These are phyloP conservation scores for Ophion obscuratus DNA, from an alignment of 2,888 invertebrate species.

Conservation along the genomic window DNA sequence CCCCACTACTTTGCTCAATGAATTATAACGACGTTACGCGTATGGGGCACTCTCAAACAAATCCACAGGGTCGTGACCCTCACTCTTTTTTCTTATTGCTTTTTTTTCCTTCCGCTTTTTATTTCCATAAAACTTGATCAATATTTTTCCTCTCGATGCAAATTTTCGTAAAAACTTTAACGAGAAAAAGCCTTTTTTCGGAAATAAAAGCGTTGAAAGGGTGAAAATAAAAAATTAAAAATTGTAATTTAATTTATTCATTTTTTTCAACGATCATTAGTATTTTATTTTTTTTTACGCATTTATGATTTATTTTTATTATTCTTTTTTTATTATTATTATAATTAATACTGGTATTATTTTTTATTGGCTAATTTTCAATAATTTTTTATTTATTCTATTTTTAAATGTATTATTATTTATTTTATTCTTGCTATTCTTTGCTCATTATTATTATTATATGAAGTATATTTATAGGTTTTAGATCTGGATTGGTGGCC, in stretches of 20 bases:
- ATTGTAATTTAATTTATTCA: too few species aligned
- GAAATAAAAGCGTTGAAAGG: too few species aligned
- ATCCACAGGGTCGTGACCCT: constrained; percentile 50
- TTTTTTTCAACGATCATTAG: too few species aligned
- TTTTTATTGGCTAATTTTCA: background rate
- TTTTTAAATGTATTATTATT: background rate
- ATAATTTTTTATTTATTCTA: background rate
- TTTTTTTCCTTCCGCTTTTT: background rate
- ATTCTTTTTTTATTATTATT: too few species aligned
- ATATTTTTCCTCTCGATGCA: background rate
- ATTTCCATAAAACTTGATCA: background rate
- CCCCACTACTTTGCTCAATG: constrained; percentile 36
- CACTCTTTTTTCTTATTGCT: constrained; percentile 12
- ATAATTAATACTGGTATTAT: background rate
- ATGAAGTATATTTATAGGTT: constrained; percentile 83
- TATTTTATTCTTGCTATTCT: background rate
- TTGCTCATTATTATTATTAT: background rate
- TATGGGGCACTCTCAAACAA: constrained; percentile 14
- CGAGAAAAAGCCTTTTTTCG: background rate
- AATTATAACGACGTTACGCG: constrained; percentile 44
- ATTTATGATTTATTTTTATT: too few species aligned
- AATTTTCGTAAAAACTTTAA: background rate
- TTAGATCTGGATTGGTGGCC: constrained; percentile 92
- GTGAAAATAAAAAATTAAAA: too few species aligned
- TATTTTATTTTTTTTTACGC: too few species aligned